Evolutionary conservation across 1,140 invertebrate genomes (phyloP), one percentile per base, ranked within the genome.

Genomic region (Drosophila orena): DNA sequence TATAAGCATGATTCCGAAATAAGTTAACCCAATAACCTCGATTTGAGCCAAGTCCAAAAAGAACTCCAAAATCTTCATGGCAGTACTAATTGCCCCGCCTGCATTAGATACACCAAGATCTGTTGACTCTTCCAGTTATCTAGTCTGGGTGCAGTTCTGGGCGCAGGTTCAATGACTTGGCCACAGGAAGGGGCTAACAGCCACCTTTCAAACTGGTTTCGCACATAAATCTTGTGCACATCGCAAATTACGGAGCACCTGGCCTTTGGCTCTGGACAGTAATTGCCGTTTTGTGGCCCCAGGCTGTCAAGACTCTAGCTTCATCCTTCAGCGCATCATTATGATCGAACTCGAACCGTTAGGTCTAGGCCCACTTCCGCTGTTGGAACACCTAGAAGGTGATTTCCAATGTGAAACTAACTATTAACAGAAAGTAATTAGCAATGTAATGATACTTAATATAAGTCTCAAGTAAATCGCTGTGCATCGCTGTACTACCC

Each of bases 141-240:
- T 12, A 38, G 42, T 34, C 24, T 37, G 14, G 37, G 40, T 59
- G 38, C 57, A 68, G 54, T 55, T 69, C 44, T 60, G 20, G 61
- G 37, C 46, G 30, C 56, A 69, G 79, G 81, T 86, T 86, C 83
- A 83, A 79, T 88, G 83, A 86, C 83, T 74, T 79, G 66, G 47
- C 61, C 75, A 79, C 79, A 88, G 81, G 83, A 86, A 65, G 75
- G 68, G 72, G 62, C 49, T 57, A 57, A 24, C 55, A 35, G 14
- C 49, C 52, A 74, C 55, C 64, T 61, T 52, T 52, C 69, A 89
- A 86, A 81, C 85, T 71, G 75, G 81, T 79, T 75, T 65, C 47
- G 49, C 71, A 57, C 77, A 68, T 73, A 59, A 50, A 59, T 57
- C 47, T 37, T 75, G 52, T 47, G 30, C 34, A 72, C 14, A n/a